Evolutionary conservation across 2,888 invertebrate species (phyloP).

Genomic region (Flexamia atlantica): DNA sequence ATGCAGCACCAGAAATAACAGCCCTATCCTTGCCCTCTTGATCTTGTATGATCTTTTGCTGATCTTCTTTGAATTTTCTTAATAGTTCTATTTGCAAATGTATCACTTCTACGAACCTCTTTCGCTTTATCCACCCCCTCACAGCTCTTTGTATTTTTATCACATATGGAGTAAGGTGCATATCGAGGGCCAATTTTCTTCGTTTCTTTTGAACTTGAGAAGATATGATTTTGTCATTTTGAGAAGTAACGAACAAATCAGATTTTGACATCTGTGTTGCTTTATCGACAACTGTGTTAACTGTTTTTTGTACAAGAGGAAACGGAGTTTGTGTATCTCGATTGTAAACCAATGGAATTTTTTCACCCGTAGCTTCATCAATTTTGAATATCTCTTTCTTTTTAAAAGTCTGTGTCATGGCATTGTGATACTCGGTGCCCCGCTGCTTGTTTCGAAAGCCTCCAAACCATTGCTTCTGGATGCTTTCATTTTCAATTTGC

Average conservation of each 20-base stretch:
- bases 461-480: conserved; percentile 87
- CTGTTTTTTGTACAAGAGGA: conserved; percentile 60
- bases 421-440: conserved; percentile 87
- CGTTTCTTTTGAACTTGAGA: conserved; percentile 77
- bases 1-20: conserved; percentile 74
- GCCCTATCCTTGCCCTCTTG: conserved; percentile 62
- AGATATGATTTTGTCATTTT: conserved; percentile 80
- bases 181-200: not conserved
- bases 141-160: conserved; percentile 58
- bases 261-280: conserved; percentile 59
- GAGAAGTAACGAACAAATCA: conserved; percentile 80
- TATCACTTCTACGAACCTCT: not conserved
- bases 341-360: conserved; percentile 71
- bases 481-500: conserved; percentile 79
- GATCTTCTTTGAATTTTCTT: not conserved
- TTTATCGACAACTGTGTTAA: conserved; percentile 61
- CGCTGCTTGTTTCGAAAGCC: conserved; percentile 87
- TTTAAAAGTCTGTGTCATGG: conserved; percentile 81
- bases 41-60: conserved; percentile 28
- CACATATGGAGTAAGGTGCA: conserved; percentile 36
- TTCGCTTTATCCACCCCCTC: conserved; percentile 11
- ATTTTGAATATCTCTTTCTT: not conserved
- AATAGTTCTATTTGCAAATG: not conserved
- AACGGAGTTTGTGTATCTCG: conserved; percentile 82
- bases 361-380: not conserved